Conservation (phyloP, 2,797 vertebrate species). For the Ctenosaura bakeri region DNA sequence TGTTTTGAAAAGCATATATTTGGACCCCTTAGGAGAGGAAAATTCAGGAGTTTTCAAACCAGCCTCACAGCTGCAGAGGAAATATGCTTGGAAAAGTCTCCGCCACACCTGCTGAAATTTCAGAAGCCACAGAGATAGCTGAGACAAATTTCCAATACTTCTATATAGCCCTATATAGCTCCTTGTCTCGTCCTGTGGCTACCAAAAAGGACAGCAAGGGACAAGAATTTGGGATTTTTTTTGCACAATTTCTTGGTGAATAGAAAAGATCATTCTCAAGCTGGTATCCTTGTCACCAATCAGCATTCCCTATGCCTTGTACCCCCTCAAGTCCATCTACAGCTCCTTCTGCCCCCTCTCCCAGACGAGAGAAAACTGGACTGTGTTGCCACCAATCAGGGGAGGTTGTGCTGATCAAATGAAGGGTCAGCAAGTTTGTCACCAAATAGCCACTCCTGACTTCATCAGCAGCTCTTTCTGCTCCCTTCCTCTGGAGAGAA, state of each 20-base stretch:
- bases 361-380: not conserved
- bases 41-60: not conserved
- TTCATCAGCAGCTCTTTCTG: not conserved
- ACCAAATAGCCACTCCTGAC: not conserved
- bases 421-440: not conserved
- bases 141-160: not conserved
- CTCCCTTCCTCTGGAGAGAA: not conserved
- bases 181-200: not conserved
- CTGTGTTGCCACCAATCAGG: not conserved
- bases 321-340: not conserved
- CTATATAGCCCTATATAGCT: too few relatives aligned
- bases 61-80: not conserved
- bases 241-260: not conserved
- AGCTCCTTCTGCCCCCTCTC: not conserved
- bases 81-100: not conserved
- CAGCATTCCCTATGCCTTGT: not conserved
- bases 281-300: not conserved
- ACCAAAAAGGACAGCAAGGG: not conserved
- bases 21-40: not conserved
- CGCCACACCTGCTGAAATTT: slow-evolving; percentile 1
- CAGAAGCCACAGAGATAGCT: not conserved
- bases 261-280: not conserved
- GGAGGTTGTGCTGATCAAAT: not conserved
- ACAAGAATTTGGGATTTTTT: not conserved
- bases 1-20: not conserved